phyloP scores from a whole-genome alignment of 2,797 vertebrate species.

The Poecilia gillii region DNA sequence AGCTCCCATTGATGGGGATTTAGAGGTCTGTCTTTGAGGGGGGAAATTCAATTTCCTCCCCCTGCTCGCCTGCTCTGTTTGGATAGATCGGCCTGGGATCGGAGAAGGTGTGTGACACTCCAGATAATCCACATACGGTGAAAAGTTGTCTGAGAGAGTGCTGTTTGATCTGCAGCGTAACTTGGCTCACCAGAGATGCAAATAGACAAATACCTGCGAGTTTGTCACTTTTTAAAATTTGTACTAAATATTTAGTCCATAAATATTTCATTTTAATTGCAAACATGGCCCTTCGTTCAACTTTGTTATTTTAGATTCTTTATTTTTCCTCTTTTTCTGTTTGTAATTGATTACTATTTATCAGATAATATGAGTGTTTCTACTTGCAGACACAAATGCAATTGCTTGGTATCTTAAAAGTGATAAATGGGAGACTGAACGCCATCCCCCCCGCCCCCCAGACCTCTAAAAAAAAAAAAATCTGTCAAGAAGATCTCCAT shows the following conservation, averaged over 20 bases:
- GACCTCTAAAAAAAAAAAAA: neutral
- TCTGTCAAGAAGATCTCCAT: neutral
- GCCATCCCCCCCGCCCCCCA: no score
- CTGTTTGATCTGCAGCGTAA: slow-evolving; percentile 49
- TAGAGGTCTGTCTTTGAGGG: slow-evolving; percentile 75
- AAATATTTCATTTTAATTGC: no score
- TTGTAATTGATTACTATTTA: slow-evolving; percentile 28
- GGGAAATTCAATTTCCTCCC: slow-evolving; percentile 78
- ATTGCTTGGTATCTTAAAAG: neutral
- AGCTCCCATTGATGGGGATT: slow-evolving; percentile 80
- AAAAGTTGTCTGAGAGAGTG: slow-evolving; percentile 65
- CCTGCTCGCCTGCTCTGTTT: slow-evolving; percentile 68
- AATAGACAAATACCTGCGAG: neutral
- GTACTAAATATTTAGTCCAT: slow-evolving; percentile 12
- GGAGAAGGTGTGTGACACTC: slow-evolving; percentile 73
- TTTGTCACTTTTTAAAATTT: slow-evolving; percentile 30
- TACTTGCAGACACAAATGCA: neutral
- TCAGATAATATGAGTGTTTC: neutral
- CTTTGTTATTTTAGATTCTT: neutral
- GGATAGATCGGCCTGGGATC: slow-evolving; percentile 70
- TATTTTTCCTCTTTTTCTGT: slow-evolving; percentile 36
- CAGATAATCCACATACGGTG: slow-evolving; percentile 63
- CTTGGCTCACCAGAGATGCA: slow-evolving; percentile 58
- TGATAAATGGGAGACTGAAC: neutral
- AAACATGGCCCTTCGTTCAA: neutral